Base-by-base conservation (phyloP, 2,113 vertebrate genomes). In the Corvus moneduloides region DNA sequence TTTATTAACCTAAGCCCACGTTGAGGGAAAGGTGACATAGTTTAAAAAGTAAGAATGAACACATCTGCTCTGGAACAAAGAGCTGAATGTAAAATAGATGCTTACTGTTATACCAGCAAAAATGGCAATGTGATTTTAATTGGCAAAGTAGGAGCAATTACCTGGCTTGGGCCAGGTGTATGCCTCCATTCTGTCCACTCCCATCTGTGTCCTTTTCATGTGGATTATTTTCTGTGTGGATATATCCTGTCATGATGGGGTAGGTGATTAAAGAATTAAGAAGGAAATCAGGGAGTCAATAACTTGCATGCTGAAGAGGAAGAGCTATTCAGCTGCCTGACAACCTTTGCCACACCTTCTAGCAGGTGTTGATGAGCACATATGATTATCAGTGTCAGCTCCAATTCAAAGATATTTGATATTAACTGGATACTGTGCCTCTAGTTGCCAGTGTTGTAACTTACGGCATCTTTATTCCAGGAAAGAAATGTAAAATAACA, bases 21-120 rank as follows among this genome's bases (percentile, higher is more conserved):
- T 62, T 92, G 96, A 94, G 89, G 93, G 83, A 90, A 96, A 96
- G 93, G 88, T 97, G 93, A 90, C 83, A 93, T 58, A 80, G 90
- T 96, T 96, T 90, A 67, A 94, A 96, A 84, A 72, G 66, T 93
- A 92, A 95, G 76, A 89, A 90, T 51, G 85, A 88, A 81, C 76
- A 84, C 93, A 97, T 96, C 94, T 92, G 90, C 79, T 96, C 72
- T 67, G 88, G 80, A 96, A 75, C 61, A 93, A 90, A 94, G 68
- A 92, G 28, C n/a, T 84, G 92, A 84, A 92, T 92, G 33, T 84
- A 92, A 92, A 96, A 93, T 81, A 90, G 80, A 46, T 49, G 41
- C 73, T 82, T 90, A 49, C 63, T 89, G 44, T 89, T 94, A 64
- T 88, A 71, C 48, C 44, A 44, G 64, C 21, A 90, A 81, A 87